These are phyloP conservation scores for Thamnaconus septentrionalis DNA, from an alignment of 2,113 vertebrate species.

Conservation along the genomic window DNA sequence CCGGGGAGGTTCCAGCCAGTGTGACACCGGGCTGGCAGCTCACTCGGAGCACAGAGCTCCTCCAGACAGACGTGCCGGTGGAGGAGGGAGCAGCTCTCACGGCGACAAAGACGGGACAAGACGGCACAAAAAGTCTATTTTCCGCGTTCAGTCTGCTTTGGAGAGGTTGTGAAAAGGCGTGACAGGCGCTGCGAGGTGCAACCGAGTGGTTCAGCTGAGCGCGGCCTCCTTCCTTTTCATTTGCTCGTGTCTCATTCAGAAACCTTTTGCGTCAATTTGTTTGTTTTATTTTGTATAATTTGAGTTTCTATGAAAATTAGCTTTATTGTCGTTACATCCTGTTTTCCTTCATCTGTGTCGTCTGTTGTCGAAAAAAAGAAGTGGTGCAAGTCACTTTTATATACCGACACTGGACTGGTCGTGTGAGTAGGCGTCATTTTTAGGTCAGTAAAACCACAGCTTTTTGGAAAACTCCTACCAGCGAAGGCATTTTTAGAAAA, in stretches of 20 bases:
- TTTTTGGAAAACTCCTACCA: too few relatives aligned
- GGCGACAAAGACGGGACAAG: conserved; percentile 41
- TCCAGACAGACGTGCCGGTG: conserved; percentile 27
- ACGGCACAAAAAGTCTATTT: conserved; percentile 24
- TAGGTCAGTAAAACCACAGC: too few relatives aligned
- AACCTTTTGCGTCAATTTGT: not conserved
- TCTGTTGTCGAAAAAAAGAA: too few relatives aligned
- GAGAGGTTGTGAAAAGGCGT: conserved; percentile 2
- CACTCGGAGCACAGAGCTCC: conserved; percentile 37
- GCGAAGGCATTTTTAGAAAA: too few relatives aligned
- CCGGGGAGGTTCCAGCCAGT: conserved; percentile 43
- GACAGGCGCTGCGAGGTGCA: not conserved
- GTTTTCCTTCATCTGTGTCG: too few relatives aligned
- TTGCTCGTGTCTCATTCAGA: not conserved
- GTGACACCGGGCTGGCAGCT: conserved; percentile 30
- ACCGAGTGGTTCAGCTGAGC: too few relatives aligned
- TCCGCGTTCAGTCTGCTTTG: conserved; percentile 11
- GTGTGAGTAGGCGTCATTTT: too few relatives aligned
- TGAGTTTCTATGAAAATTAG: not conserved
- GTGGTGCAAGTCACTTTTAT: too few relatives aligned
- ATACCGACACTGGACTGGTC: too few relatives aligned
- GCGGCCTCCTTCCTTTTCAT: not conserved
- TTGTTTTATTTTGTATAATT: not conserved
- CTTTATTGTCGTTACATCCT: too few relatives aligned
- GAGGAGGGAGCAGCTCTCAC: conserved; percentile 44